Conservation (phyloP, 2,888 invertebrate species). For the Julus scanicus region DNA sequence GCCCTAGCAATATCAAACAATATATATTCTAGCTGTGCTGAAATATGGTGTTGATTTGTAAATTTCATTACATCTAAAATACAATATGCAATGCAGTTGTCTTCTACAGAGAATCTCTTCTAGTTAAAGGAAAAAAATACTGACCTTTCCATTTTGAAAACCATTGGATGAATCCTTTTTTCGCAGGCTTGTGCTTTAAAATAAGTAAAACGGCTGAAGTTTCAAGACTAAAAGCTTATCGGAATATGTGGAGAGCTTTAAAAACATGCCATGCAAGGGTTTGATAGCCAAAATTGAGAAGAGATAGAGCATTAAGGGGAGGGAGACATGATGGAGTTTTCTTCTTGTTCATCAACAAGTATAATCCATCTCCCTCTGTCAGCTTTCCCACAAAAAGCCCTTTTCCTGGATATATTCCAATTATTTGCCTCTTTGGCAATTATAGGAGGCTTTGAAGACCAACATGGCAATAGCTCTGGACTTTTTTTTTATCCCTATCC, state of each 20-base stretch:
- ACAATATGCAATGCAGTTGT: background rate
- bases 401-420: slow-evolving; percentile 50
- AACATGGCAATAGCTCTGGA: slow-evolving; percentile 3
- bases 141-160: background rate
- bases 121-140: background rate
- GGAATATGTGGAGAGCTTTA: slow-evolving; percentile 41
- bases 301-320: slow-evolving; percentile 38
- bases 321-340: slow-evolving; percentile 50
- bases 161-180: background rate
- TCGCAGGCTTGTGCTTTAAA: background rate
- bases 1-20: too few species aligned
- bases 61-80: background rate
- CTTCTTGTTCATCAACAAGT: slow-evolving; percentile 53
- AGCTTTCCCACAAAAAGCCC: slow-evolving; percentile 52
- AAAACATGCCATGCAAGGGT: slow-evolving; percentile 34
- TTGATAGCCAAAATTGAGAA: slow-evolving; percentile 49
- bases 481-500: slow-evolving; percentile 37
- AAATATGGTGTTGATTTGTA: too few species aligned
- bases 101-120: background rate
- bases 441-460: slow-evolving; percentile 49
- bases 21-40: too few species aligned
- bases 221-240: slow-evolving; percentile 51
- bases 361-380: slow-evolving; percentile 56
- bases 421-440: slow-evolving; percentile 55
- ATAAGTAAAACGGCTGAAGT: background rate